Evolutionary conservation across 2,888 invertebrate genomes (phyloP), one percentile per base, ranked within the genome.

Genomic region (Gandaritis pyraliata): DNA sequence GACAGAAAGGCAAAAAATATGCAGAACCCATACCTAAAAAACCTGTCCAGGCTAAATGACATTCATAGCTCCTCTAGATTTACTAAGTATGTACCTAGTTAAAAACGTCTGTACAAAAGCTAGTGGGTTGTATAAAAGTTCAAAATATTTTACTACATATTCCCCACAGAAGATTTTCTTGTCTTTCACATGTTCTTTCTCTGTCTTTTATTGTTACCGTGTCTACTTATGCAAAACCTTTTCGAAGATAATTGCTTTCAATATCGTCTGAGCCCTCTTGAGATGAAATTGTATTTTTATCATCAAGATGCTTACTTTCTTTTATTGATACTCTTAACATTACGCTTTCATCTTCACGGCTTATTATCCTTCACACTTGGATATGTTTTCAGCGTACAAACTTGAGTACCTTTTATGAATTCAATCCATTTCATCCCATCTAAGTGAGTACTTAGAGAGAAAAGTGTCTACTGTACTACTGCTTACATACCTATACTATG

Each of bases 331-430:
- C 56, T 55, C 50, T 46, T 38, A 58, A 30, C 51, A 62, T 49
- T 49, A 49, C 61, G 18, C 18, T 58, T 49, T 57, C 36, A 56
- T 45, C 39, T 38, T 58, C 12, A 49, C 48, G 45, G 8, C 43
- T 45, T 49, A 48, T 46, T 58, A 58, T 49, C 48, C 51, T 57
- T 61, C 30, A 18, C 52, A 57, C 48, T 48, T 45, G 38, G 52
- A 39, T 54, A 29, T 54, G 47, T 56, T 56, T 53, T 29, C 29
- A 52, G n/a, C 13, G 23, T 4, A 39, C 8, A 43, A 33, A 16
- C 45, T 33, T 15, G 16, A 23, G 36, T 36, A 50, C 36, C 49
- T 36, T 46, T 46, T 54, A 54, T 38, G 46, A 46, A 43, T 18
- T 41, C 45, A 33, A 29, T 49, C 13, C 30, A 18, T 43, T 36